Percentiles rank a stretch among this genome's conserved stretches.
Evolutionary conservation across 2,797 vertebrate genomes (phyloP).

Genomic region (Sebastes baramenuke): DNA sequence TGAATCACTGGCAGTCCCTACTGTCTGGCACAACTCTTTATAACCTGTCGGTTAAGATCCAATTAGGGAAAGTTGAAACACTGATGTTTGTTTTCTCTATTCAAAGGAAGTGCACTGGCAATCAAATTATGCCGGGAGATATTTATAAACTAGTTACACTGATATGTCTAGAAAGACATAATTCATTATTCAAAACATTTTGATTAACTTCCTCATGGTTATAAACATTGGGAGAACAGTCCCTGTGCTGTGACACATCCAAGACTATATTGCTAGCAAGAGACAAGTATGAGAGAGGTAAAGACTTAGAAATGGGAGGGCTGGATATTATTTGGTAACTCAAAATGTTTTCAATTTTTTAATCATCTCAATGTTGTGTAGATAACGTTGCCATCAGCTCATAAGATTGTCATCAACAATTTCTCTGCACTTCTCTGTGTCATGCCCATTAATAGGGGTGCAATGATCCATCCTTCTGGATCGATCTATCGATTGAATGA

Average conservation of each 20-base stretch:
- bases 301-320: neutral
- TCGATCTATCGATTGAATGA: too few relatives aligned
- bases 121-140: slow-evolving; percentile 31
- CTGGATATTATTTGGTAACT: neutral
- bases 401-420: neutral
- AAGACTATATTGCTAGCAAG: neutral
- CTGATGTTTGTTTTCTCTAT: slow-evolving; percentile 28
- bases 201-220: slow-evolving; percentile 23
- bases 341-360: too few relatives aligned
- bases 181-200: slow-evolving; percentile 44
- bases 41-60: slow-evolving; percentile 33
- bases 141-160: slow-evolving; percentile 36
- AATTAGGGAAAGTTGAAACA: slow-evolving; percentile 32
- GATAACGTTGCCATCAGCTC: neutral
- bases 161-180: slow-evolving; percentile 20
- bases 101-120: slow-evolving; percentile 19
- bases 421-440: neutral
- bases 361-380: neutral
- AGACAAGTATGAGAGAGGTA: neutral
- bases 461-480: too few relatives aligned
- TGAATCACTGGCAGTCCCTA: slow-evolving; percentile 19
- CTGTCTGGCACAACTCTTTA: slow-evolving; percentile 34
- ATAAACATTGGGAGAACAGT: slow-evolving; percentile 10
- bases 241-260: neutral
- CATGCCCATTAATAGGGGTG: too few relatives aligned